Evolutionary conservation across 2,113 vertebrate genomes (phyloP).

Genomic region (Catharus minimus): DNA sequence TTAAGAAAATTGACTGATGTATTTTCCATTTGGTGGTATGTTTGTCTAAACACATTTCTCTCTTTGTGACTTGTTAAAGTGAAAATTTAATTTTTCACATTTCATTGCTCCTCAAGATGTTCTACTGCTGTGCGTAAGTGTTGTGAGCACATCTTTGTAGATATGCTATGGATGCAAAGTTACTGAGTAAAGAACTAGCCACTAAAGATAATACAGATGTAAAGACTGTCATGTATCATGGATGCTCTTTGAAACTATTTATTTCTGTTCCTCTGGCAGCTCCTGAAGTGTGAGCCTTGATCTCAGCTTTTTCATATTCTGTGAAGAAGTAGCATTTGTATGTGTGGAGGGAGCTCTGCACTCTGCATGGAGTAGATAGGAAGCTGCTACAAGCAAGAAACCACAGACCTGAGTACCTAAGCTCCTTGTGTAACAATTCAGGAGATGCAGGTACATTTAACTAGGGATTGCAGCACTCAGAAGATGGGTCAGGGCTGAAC

Average conservation of each 20-base stretch:
- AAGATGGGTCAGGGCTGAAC: neutral
- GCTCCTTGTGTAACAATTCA: neutral
- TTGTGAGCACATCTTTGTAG: neutral
- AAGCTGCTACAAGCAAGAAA: neutral
- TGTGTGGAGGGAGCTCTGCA: neutral
- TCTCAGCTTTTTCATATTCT: neutral
- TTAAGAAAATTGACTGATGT: neutral
- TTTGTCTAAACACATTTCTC: neutral
- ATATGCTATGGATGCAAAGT: neutral
- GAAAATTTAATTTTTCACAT: neutral
- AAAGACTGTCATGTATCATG: fast-evolving
- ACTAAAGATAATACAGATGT: neutral
- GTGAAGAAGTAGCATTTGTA: neutral
- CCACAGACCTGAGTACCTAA: neutral
- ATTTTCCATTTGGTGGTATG: neutral
- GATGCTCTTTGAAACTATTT: neutral
- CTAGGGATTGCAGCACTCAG: neutral
- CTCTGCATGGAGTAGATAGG: neutral
- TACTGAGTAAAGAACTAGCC: neutral
- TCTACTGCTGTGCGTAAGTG: neutral
- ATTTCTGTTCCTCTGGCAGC: neutral
- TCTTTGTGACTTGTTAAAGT: neutral
- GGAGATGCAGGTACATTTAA: neutral
- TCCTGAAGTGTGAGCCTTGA: neutral
- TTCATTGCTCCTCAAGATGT: neutral